Conservation (phyloP, 2,888 invertebrate species). For the Criorhina ranunculi region DNA sequence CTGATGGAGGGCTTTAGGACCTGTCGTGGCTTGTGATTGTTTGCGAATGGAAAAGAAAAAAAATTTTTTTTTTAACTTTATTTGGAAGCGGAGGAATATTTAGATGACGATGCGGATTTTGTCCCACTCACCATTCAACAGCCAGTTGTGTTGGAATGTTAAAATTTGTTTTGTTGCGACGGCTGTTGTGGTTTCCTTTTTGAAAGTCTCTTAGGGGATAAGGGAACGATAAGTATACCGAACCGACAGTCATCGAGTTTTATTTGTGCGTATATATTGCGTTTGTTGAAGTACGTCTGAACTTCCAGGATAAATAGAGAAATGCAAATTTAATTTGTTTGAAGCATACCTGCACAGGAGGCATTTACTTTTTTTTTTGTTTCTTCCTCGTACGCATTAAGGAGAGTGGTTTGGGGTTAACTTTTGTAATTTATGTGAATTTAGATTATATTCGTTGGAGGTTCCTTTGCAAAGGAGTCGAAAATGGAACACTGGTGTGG, state of each 20-base stretch:
- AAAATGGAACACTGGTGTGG: slow-evolving; percentile 1
- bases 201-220: slow-evolving; percentile 47
- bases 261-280: neutral
- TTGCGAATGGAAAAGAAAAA: slow-evolving; percentile 6
- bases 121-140: slow-evolving; percentile 5
- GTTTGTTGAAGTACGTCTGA: neutral
- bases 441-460: slow-evolving; percentile 67
- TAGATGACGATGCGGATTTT: slow-evolving; percentile 59
- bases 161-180: slow-evolving; percentile 59
- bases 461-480: slow-evolving; percentile 1
- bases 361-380: slow-evolving; percentile 58
- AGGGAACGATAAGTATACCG: slow-evolving; percentile 34
- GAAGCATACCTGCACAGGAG: slow-evolving; percentile 53
- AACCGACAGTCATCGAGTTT: slow-evolving; percentile 8
- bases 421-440: slow-evolving; percentile 73
- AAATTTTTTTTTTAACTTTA: slow-evolving; percentile 15
- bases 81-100: slow-evolving; percentile 36
- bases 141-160: slow-evolving; percentile 29
- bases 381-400: slow-evolving; percentile 42
- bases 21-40: slow-evolving; percentile 5
- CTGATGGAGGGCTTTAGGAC: slow-evolving; percentile 14
- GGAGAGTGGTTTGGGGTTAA: slow-evolving; percentile 59
- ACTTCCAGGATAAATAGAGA: slow-evolving; percentile 41
- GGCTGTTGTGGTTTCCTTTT: slow-evolving; percentile 53
- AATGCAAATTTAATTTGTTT: slow-evolving; percentile 70